A percentile compares a stretch with the other conserved stretches of the same genome.
phyloP scores from a whole-genome alignment of 1,140 invertebrate species.

The Achatina immaculata region DNA sequence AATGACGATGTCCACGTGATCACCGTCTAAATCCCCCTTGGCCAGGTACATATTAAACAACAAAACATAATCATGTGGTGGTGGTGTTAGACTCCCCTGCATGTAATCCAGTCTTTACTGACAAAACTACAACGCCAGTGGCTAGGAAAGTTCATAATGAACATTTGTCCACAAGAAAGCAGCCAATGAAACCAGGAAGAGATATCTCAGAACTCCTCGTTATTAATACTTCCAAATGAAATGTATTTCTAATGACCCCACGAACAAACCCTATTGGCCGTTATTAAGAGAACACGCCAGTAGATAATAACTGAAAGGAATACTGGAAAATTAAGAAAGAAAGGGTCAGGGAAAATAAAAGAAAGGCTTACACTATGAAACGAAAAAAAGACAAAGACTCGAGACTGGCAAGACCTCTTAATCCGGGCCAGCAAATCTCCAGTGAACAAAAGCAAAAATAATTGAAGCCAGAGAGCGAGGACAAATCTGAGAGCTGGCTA shows the following conservation, averaged over 20 bases:
- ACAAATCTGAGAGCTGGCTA: not conserved
- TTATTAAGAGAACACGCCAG: not conserved
- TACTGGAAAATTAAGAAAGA: conserved; percentile 12
- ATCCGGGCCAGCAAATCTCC: not conserved
- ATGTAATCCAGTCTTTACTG: not conserved
- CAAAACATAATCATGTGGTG: too few species aligned
- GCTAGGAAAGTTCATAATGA: not conserved
- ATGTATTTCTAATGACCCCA: conserved; percentile 14
- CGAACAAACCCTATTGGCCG: not conserved
- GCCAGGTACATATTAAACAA: too few species aligned
- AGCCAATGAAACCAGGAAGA: not conserved
- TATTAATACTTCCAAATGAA: conserved; percentile 19
- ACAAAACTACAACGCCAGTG: not conserved
- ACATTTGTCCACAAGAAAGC: not conserved
- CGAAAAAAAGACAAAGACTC: conserved; percentile 11
- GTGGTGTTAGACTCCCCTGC: too few species aligned
- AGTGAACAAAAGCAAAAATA: not conserved
- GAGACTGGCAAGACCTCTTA: not conserved
- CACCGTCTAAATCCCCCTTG: too few species aligned
- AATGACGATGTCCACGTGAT: too few species aligned
- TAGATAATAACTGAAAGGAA: not conserved
- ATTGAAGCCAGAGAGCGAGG: not conserved
- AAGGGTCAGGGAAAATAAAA: not conserved
- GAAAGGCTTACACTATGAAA: not conserved
- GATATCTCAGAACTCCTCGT: not conserved